Percentiles rank a stretch among this genome's conserved stretches.
Conservation (phyloP, 2,113 vertebrate genomes). For the Coturnix japonica region DNA sequence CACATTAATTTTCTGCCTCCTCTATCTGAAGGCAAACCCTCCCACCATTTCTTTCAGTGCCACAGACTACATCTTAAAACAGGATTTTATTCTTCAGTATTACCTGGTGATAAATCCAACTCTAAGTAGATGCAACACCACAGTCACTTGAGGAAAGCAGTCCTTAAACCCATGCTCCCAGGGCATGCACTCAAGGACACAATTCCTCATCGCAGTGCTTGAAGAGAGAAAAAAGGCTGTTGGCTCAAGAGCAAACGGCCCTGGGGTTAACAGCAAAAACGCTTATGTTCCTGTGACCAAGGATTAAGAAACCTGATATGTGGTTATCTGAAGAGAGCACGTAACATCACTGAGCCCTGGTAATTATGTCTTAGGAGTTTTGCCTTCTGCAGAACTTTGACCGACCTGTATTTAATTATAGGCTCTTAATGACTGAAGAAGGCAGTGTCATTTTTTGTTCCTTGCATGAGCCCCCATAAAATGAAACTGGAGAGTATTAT, state of each 20-base stretch:
- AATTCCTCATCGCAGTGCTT: accelerated
- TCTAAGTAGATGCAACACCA: accelerated
- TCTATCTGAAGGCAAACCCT: too few relatives aligned
- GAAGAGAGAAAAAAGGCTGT: not conserved
- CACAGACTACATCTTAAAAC: not conserved
- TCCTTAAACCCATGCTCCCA: not conserved
- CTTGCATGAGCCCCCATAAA: not conserved
- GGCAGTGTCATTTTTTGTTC: not conserved
- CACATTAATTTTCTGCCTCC: too few relatives aligned
- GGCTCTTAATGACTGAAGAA: not conserved
- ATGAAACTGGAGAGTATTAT: not conserved
- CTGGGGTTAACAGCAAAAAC: not conserved
- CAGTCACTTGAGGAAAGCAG: not conserved
- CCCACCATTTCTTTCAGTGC: not conserved
- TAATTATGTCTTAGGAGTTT: not conserved
- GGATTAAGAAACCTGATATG: not conserved
- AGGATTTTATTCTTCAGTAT: too few relatives aligned
- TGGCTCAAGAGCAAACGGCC: not conserved
- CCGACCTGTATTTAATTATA: not conserved
- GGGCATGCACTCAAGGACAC: not conserved
- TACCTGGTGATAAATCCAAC: not conserved
- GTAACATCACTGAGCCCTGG: not conserved
- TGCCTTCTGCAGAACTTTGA: not conserved
- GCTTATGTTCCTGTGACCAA: not conserved
- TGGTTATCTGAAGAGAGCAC: not conserved